Evolutionary conservation across 37 sponge, comb jelly and placozoan species (phyloP).

Genomic region (Cliona cf. orientalis): DNA sequence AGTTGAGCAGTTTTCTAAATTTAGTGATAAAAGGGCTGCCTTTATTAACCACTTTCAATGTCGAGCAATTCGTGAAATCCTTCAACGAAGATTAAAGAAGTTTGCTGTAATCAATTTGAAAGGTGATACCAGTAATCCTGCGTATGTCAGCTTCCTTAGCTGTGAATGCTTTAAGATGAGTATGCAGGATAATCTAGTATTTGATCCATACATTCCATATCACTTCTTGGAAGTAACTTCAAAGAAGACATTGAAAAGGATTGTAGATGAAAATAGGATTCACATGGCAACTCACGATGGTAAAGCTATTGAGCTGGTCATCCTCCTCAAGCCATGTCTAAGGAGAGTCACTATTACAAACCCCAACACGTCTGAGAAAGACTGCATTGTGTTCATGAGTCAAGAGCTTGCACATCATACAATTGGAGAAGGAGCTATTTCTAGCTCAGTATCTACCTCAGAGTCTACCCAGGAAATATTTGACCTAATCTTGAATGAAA

Average conservation of each 20-base stretch:
- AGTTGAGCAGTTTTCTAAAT: background rate
- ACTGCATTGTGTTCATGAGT: no score
- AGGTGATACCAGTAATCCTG: constrained; percentile 8
- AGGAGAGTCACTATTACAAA: background rate
- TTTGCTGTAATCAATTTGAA: constrained; percentile 4
- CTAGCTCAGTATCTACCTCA: no score
- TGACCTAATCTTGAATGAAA: no score
- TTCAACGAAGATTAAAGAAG: constrained; percentile 37
- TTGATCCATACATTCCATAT: constrained; percentile 19
- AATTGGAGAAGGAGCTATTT: no score
- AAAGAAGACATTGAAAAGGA: no score
- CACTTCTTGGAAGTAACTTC: no score
- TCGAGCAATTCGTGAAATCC: constrained; percentile 18
- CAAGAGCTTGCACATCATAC: no score
- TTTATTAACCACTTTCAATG: background rate
- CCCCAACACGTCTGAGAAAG: no score
- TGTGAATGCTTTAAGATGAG: constrained; percentile 21
- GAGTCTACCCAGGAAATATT: no score
- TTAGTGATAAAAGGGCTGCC: background rate
- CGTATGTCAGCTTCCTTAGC: constrained; percentile 21
- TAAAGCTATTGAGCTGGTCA: constrained; percentile 11
- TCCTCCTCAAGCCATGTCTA: background rate
- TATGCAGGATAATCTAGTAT: background rate
- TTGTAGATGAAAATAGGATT: no score
- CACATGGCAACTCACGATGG: constrained; percentile 16